Base-by-base conservation (phyloP, 2,113 vertebrate genomes). In the Orycteropus afer region DNA sequence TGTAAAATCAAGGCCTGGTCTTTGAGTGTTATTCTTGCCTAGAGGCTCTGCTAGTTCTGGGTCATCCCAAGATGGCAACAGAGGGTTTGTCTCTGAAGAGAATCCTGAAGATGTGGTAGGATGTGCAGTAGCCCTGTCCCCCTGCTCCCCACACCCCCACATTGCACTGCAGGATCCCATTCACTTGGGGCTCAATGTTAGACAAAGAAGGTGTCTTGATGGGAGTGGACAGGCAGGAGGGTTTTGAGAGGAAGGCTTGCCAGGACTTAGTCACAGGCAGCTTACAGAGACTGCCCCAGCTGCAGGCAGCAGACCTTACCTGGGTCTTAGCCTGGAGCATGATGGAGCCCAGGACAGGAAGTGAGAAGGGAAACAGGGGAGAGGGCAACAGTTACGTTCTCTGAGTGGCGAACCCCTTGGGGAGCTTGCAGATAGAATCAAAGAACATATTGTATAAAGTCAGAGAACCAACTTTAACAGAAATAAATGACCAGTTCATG, bases 131-230 rank as follows among this genome's bases (percentile, higher is more conserved):
- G n/a, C 20, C 32, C 45, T 15, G 2, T 3, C 55, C 55, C 55
- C 22, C 18, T 57, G 20, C n/a, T n/a, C n/a, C n/a, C n/a, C n/a
- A n/a, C n/a, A n/a, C n/a, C n/a, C n/a, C 34, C 5, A 1, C 34
- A 0, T 5, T 25, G 20, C 11, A 3, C 34, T 34, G 10, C 1
- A 1, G 22, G 7, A 18, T 20, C 45, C 7, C 32, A 2, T 53
- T 23, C 59, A 22, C 13, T 69, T 13, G 7, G 40, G 42, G 25
- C 45, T 76, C 67, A 69, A 25, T 10, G 18, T 47, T 37, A n/a
- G 14, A 14, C 5, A 20, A 34, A 11, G 7, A 0, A 22, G 47
- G 17, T 27, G 25, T 23, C 13, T 2, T 78, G 47, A 2, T 2
- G 63, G 42, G 37, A 15, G 32, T 1, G 2, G 49, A 13, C 7